phyloP scores from a whole-genome alignment of 2,888 invertebrate species.

The Lasioglossum pauxillum region DNA sequence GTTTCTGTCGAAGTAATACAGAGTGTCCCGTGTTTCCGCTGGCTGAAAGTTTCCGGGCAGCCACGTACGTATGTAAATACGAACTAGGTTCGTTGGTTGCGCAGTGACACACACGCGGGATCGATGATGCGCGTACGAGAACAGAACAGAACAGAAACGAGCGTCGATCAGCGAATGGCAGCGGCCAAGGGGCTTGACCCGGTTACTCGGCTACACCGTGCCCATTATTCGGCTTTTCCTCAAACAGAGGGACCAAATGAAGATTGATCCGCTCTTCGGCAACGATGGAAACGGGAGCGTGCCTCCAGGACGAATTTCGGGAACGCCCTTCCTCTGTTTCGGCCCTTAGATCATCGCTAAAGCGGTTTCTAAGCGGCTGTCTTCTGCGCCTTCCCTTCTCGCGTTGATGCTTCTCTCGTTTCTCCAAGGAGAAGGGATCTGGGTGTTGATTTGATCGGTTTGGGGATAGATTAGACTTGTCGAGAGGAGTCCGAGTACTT shows the following conservation, averaged over 20 bases:
- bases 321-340: constrained; percentile 46
- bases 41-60: constrained; percentile 1
- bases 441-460: background rate
- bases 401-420: background rate
- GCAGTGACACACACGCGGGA: constrained; percentile 46
- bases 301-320: constrained; percentile 17
- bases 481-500: no score
- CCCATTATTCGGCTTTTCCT: constrained; percentile 28
- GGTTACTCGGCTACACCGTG: constrained; percentile 36
- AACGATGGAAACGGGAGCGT: background rate
- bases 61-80: constrained; percentile 8
- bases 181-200: constrained; percentile 34
- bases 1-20: constrained; percentile 2
- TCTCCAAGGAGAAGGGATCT: background rate
- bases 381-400: background rate
- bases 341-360: background rate
- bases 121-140: constrained; percentile 42
- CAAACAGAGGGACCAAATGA: constrained; percentile 24
- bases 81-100: constrained; percentile 32
- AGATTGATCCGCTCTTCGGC: constrained; percentile 38
- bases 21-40: constrained; percentile 4
- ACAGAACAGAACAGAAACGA: constrained; percentile 25
- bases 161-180: constrained; percentile 35
- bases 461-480: no score
- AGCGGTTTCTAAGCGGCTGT: background rate